A percentile compares a stretch with the other conserved stretches of the same genome.
Evolutionary conservation across 2,797 vertebrate species (phyloP).

Genomic region (Nothura maculosa): DNA sequence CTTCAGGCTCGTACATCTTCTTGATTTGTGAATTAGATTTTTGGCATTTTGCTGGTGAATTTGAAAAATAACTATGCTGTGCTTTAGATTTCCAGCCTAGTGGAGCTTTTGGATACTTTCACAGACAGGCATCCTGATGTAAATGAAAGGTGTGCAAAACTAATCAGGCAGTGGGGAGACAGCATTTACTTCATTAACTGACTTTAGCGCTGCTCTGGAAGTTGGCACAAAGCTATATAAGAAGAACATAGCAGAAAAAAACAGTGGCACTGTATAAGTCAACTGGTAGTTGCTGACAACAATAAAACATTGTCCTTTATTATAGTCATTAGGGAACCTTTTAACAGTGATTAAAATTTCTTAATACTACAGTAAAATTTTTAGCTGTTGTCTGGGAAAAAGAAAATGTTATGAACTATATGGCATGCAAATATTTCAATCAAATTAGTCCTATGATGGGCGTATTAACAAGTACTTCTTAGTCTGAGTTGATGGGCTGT

Average conservation of each 20-base stretch:
- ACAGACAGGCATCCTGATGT: not conserved
- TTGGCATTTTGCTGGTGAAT: not conserved
- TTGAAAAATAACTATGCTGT: not conserved
- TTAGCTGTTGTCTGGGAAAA: constrained; percentile 46
- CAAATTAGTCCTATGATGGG: not conserved
- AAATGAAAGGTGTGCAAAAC: not conserved
- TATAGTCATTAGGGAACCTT: constrained; percentile 64
- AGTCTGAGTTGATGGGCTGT: not conserved
- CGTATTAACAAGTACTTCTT: constrained; percentile 28
- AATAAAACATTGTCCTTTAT: constrained; percentile 68
- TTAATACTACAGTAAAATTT: constrained; percentile 51
- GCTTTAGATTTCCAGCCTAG: not conserved
- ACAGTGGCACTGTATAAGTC: constrained; percentile 27
- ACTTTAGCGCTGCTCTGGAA: constrained; percentile 1
- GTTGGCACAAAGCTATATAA: not conserved
- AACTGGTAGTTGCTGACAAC: constrained; percentile 50
- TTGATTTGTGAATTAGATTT: not conserved
- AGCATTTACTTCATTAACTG: not conserved
- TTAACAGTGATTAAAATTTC: constrained; percentile 65
- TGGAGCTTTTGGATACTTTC: not conserved
- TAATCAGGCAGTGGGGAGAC: not conserved
- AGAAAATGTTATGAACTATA: constrained; percentile 18
- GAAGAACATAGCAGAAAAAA: constrained; percentile 2
- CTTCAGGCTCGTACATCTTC: not conserved
- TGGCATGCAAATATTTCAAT: constrained; percentile 41